phyloP scores from a whole-genome alignment of 2,888 invertebrate genomes.

The Anoplius nigerrimus region DNA sequence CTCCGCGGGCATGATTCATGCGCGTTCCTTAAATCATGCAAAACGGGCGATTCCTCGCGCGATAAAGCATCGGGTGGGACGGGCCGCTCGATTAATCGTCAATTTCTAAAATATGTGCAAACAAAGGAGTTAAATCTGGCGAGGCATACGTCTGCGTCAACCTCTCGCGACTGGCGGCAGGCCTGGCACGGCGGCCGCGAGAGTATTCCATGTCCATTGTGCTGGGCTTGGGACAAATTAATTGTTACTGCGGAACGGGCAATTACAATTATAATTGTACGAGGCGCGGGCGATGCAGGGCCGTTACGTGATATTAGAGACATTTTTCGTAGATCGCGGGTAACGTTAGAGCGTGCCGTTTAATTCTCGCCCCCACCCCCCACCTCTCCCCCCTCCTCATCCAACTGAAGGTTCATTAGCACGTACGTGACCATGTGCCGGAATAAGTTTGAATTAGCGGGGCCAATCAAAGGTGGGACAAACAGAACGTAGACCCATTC shows the following conservation, averaged over 20 bases:
- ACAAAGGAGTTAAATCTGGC: conserved; percentile 35
- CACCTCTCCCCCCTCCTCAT: too few relatives aligned
- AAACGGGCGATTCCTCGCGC: conserved; percentile 26
- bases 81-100: conserved; percentile 38
- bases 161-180: neutral
- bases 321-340: too few relatives aligned
- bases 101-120: conserved; percentile 39
- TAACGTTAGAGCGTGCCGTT: too few relatives aligned
- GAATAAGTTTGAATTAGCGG: conserved; percentile 68
- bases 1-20: conserved; percentile 48
- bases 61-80: conserved; percentile 34
- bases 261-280: too few relatives aligned
- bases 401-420: conserved; percentile 52
- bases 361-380: too few relatives aligned
- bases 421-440: conserved; percentile 63
- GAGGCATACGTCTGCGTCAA: neutral
- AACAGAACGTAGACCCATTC: conserved; percentile 58
- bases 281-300: too few relatives aligned
- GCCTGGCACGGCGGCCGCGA: too few relatives aligned
- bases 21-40: conserved; percentile 43
- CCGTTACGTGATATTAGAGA: too few relatives aligned
- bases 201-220: neutral
- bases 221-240: too few relatives aligned
- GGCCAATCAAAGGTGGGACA: conserved; percentile 59
- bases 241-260: too few relatives aligned